Evolutionary conservation across 2,888 invertebrate genomes (phyloP).

Genomic region (Cybosia mesomella): DNA sequence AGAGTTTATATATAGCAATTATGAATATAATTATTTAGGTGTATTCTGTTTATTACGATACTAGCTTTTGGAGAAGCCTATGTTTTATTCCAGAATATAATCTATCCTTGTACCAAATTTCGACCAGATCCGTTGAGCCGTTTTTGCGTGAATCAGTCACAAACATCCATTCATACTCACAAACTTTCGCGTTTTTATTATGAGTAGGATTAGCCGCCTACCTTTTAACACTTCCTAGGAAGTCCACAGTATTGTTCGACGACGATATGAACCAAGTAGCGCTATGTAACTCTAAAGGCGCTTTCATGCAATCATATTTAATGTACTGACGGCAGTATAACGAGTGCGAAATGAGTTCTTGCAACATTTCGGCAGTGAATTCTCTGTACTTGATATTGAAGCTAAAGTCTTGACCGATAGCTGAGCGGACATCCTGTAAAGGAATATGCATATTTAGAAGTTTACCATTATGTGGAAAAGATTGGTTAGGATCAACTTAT

Average conservation of each 20-base stretch:
- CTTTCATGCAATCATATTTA: conserved; percentile 96
- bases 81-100: no score
- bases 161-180: no score
- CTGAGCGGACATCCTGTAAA: conserved; percentile 91
- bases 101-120: no score
- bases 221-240: conserved; percentile 94
- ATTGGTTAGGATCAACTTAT: neutral
- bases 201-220: conserved; percentile 87
- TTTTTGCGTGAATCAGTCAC: no score
- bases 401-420: conserved; percentile 92
- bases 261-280: conserved; percentile 96
- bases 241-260: conserved; percentile 92
- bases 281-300: conserved; percentile 94
- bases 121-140: no score
- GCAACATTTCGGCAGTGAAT: conserved; percentile 96
- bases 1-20: neutral
- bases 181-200: no score
- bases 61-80: no score
- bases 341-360: conserved; percentile 95
- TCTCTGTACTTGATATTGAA: conserved; percentile 95
- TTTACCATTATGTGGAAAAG: neutral
- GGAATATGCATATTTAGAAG: neutral
- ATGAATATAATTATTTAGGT: neutral
- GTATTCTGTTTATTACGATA: neutral
- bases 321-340: conserved; percentile 96